These are phyloP conservation scores for Punctoribates punctum DNA, from an alignment of 2,888 invertebrate species.

Conservation along the genomic window DNA sequence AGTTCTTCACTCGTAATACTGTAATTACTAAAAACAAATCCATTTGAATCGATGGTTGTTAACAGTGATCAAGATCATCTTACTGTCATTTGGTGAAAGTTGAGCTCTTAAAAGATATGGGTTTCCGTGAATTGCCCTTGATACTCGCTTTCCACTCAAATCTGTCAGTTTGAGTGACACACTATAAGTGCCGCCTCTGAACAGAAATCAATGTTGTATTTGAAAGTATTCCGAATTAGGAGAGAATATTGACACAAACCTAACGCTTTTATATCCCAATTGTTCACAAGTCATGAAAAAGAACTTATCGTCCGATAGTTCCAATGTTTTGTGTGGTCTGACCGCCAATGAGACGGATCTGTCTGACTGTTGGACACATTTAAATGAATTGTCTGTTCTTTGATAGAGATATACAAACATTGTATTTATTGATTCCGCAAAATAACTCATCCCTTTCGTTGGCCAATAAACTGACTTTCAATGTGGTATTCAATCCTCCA, in stretches of 20 bases:
- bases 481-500: conserved; percentile 67
- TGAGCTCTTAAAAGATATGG: conserved; percentile 79
- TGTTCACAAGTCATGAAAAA: conserved; percentile 77
- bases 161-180: conserved; percentile 42
- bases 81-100: conserved; percentile 70
- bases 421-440: conserved; percentile 75
- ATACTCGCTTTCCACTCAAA: conserved; percentile 34
- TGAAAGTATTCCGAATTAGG: not conserved
- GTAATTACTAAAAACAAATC: conserved; percentile 34
- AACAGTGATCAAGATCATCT: not conserved
- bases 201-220: not conserved
- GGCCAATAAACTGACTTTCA: conserved; percentile 75
- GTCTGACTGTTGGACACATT: conserved; percentile 60
- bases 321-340: conserved; percentile 82
- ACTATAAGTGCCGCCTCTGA: conserved; percentile 40
- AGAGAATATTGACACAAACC: conserved; percentile 3
- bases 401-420: not conserved
- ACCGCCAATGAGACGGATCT: conserved; percentile 81
- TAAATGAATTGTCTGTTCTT: not conserved
- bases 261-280: conserved; percentile 35
- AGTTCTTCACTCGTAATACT: conserved; percentile 35
- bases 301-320: conserved; percentile 87
- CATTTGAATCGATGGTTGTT: not conserved
- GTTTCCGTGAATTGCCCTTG: conserved; percentile 68
- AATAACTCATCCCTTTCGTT: conserved; percentile 73